Percentiles rank a stretch among this genome's conserved stretches.
Evolutionary conservation across 2,797 vertebrate species (phyloP).

Genomic region (Hapalemur alaotrensis): DNA sequence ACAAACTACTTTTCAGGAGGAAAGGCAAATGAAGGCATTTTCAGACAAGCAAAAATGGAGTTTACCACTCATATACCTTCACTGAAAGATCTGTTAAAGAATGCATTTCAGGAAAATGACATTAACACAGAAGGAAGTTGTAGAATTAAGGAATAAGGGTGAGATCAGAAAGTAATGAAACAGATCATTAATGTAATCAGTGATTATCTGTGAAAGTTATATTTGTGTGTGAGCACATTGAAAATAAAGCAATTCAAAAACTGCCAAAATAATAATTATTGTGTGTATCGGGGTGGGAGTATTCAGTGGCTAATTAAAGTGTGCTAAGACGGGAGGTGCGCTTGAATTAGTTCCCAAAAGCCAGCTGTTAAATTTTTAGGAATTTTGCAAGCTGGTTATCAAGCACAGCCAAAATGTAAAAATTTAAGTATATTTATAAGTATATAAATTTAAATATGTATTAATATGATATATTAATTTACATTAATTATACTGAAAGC

Average conservation of each 20-base stretch:
- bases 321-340: not conserved
- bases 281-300: too few species aligned
- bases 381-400: slow-evolving; percentile 4
- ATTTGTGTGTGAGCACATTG: not conserved
- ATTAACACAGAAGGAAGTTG: not conserved
- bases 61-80: not conserved
- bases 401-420: not conserved
- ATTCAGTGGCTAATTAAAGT: not conserved
- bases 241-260: slow-evolving; percentile 26
- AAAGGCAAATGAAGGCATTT: slow-evolving; percentile 19
- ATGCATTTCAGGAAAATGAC: not conserved
- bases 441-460: not conserved
- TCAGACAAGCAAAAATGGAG: not conserved
- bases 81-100: slow-evolving; percentile 2
- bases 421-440: not conserved
- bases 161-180: not conserved
- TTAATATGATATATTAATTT: not conserved
- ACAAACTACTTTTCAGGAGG: not conserved
- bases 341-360: not conserved
- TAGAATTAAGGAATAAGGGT: not conserved
- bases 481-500: not conserved
- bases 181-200: not conserved
- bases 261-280: not conserved
- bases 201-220: not conserved
- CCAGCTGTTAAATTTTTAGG: not conserved